These are phyloP conservation scores for Montipora cactus DNA, from an alignment of 64 coral and sea anemone genomes.

Conservation along the genomic window DNA sequence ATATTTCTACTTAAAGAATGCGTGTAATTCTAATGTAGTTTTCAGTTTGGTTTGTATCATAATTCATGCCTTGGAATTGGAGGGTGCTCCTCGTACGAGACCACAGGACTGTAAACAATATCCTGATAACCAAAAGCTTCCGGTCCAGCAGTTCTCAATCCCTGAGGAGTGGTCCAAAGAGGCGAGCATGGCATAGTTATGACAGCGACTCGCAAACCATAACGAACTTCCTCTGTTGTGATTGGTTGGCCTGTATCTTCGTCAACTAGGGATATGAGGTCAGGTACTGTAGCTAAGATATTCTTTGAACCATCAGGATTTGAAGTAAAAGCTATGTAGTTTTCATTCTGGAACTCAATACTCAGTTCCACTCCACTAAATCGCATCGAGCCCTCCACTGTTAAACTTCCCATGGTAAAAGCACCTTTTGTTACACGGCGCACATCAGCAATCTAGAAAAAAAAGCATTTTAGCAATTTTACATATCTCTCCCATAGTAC, in stretches of 20 bases:
- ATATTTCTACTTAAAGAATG: not conserved
- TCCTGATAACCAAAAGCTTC: slow-evolving; percentile 81
- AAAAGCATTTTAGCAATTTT: not conserved
- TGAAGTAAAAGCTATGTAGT: slow-evolving; percentile 64
- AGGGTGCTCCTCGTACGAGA: slow-evolving; percentile 53
- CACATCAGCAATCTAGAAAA: slow-evolving; percentile 72
- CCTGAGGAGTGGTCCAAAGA: slow-evolving; percentile 56
- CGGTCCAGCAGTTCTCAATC: slow-evolving; percentile 75
- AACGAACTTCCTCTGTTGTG: slow-evolving; percentile 87
- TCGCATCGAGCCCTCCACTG: slow-evolving; percentile 51
- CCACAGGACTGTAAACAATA: slow-evolving; percentile 75
- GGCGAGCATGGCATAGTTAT: slow-evolving; percentile 72
- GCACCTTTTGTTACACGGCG: slow-evolving; percentile 61
- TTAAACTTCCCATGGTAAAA: slow-evolving; percentile 75
- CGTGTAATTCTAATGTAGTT: not conserved
- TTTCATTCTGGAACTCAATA: slow-evolving; percentile 94
- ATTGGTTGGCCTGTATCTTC: slow-evolving; percentile 87
- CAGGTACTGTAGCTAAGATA: slow-evolving; percentile 77
- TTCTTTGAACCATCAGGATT: slow-evolving; percentile 66
- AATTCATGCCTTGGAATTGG: slow-evolving; percentile 66
- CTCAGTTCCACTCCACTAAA: slow-evolving; percentile 9
- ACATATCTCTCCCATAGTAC: too few species aligned
- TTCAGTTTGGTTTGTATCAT: not conserved
- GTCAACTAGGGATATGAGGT: slow-evolving; percentile 90
- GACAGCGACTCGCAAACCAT: slow-evolving; percentile 91